Base-by-base conservation (phyloP, 2,888 invertebrate genomes). In the Orchesella flavescens region DNA sequence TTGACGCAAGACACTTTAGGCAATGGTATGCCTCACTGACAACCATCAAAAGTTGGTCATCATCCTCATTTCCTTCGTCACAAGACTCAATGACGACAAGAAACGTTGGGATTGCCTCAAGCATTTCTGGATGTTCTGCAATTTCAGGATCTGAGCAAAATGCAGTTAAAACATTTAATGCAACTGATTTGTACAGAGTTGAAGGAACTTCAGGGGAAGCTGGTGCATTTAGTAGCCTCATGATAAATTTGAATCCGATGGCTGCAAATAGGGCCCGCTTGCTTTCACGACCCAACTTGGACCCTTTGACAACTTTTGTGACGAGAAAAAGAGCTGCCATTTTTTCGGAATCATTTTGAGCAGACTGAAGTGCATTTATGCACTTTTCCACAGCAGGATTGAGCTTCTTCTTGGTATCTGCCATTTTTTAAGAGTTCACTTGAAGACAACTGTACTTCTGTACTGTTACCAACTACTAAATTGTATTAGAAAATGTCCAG, bases 321-420 rank as follows among this genome's bases (percentile, higher is more conserved):
- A 97, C 96, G 94, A 97, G 94, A 90, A 97, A 96, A 71, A 97
- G 92, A 0, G 95, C 96, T 57, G 97, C 96, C 90, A 97, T 96
- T 90, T 96, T 96, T 90, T 97, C 96, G 0, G 96, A 96, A 90
- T 97, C 97, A 90, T 93, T 94, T 89, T 93, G 93, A 13, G 96
- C 95, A 89, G 93, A 93, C 90, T 95, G 94, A 87, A 97, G 90
- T 89, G 96, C 94, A 85, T 93, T 93, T 88, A 94, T 93, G 91
- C 96, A 96, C 92, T 96, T 95, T 90, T 94, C 94, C 86, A 97
- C 94, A 85, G 94, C 93, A 89, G 88, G 85, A 86, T 88, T 87
- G 76, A 87, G 85, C 75, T 86, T 86, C 75, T 86, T 86, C 44
- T 76, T 68, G 12, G 43, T 24, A n/a, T 68, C 74, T 7, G 75